Conservation (phyloP, 2,888 invertebrate species). For the Dicranocentrus wangi region DNA sequence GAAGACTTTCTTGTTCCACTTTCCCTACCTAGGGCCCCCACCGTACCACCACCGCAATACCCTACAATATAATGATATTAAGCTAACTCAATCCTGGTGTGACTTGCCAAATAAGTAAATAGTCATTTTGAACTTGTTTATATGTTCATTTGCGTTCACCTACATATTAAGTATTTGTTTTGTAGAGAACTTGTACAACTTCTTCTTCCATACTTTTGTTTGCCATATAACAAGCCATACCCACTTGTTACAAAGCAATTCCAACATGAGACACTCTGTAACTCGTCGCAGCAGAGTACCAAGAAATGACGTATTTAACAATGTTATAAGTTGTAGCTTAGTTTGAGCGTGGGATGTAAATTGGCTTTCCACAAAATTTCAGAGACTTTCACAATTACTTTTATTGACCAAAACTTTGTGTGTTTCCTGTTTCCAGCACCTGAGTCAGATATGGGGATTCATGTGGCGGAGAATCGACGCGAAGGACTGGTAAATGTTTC, state of each 20-base stretch:
- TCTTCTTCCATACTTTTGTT: too few species aligned
- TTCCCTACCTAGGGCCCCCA: background rate
- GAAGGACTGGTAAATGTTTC: constrained; percentile 71
- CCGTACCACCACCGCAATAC: background rate
- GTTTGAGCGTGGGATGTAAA: constrained; percentile 1
- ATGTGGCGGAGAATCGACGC: constrained; percentile 66
- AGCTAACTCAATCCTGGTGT: constrained; percentile 20
- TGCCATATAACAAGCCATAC: too few species aligned
- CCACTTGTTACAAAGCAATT: too few species aligned
- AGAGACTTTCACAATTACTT: constrained; percentile 37
- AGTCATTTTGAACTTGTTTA: constrained; percentile 22
- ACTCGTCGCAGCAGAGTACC: too few species aligned
- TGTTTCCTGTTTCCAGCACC: constrained; percentile 67
- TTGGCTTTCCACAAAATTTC: constrained; percentile 26
- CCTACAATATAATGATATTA: constrained; percentile 11
- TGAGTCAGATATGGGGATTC: constrained; percentile 72
- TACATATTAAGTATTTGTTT: background rate
- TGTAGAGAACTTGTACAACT: background rate
- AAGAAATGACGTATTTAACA: too few species aligned
- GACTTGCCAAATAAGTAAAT: constrained; percentile 39
- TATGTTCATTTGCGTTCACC: constrained; percentile 9
- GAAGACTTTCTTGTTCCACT: constrained; percentile 28
- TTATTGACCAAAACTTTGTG: constrained; percentile 22
- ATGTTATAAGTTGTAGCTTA: too few species aligned
- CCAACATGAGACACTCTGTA: too few species aligned